Conservation (phyloP, 2,113 vertebrate genomes). For the Syrmaticus mikado region DNA sequence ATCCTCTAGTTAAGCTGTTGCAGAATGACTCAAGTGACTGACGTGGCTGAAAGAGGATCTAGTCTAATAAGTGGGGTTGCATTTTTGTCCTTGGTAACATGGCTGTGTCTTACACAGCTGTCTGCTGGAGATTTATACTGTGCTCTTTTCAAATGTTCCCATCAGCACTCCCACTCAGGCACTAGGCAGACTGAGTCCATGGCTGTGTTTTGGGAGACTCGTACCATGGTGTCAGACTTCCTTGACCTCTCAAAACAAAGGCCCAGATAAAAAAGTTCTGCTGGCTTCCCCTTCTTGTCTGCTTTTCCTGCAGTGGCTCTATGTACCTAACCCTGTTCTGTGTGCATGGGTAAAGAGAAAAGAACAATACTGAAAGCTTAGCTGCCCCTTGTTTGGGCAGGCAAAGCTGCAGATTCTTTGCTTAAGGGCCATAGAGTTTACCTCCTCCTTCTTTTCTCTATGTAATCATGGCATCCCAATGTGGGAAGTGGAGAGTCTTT, state of each 20-base stretch:
- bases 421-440: not conserved
- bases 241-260: not conserved
- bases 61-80: not conserved
- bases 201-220: not conserved
- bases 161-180: not conserved
- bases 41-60: constrained; percentile 1
- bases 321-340: not conserved
- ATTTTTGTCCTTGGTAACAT: not conserved
- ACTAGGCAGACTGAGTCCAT: not conserved
- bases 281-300: not conserved
- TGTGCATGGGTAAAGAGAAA: not conserved
- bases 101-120: not conserved
- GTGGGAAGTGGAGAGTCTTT: not conserved
- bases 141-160: not conserved
- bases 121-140: not conserved
- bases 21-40: not conserved
- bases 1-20: not conserved
- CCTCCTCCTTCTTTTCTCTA: not conserved
- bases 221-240: not conserved
- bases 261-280: not conserved
- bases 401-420: not conserved
- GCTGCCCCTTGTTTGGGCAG: not conserved
- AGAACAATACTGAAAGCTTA: not conserved
- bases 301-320: not conserved
- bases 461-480: not conserved